phyloP scores from a whole-genome alignment of 2,888 invertebrate species.

The Acleris sparsana region DNA sequence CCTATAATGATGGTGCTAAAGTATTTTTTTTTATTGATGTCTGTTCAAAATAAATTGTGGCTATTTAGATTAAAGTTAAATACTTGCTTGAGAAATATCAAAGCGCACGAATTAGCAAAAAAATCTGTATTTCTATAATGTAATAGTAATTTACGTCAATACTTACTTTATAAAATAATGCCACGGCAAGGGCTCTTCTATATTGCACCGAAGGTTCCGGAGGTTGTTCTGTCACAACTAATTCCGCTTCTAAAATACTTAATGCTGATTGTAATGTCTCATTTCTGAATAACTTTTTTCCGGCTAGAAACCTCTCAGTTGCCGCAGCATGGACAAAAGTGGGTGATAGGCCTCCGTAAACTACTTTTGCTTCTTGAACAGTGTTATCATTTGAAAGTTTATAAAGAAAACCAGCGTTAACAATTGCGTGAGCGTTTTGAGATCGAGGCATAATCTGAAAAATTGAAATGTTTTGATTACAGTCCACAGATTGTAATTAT shows the following conservation, averaged over 20 bases:
- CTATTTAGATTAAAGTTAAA: no score
- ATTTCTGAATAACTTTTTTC: slow-evolving; percentile 63
- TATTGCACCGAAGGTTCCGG: slow-evolving; percentile 83
- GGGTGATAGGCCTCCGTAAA: slow-evolving; percentile 80
- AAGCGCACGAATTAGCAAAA: no score
- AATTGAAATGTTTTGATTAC: not conserved
- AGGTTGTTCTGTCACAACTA: slow-evolving; percentile 56
- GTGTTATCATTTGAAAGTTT: slow-evolving; percentile 66
- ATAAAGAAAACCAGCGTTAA: slow-evolving; percentile 86
- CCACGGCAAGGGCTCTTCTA: slow-evolving; percentile 82
- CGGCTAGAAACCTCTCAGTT: slow-evolving; percentile 50
- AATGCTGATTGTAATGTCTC: slow-evolving; percentile 65
- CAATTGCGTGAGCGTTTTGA: slow-evolving; percentile 87
- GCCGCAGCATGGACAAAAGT: slow-evolving; percentile 62
- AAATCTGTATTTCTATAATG: not conserved
- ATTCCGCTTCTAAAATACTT: slow-evolving; percentile 50
- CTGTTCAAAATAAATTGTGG: no score
- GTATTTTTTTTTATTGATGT: no score
- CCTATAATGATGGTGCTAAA: no score
- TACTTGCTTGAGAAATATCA: no score
- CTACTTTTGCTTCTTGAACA: slow-evolving; percentile 71
- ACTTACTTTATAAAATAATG: slow-evolving; percentile 84
- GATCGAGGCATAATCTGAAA: slow-evolving; percentile 85
- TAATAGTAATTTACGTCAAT: not conserved
- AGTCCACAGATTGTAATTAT: no score